Evolutionary conservation across 2,113 vertebrate genomes (phyloP).

Genomic region (Phodopus roborovskii): DNA sequence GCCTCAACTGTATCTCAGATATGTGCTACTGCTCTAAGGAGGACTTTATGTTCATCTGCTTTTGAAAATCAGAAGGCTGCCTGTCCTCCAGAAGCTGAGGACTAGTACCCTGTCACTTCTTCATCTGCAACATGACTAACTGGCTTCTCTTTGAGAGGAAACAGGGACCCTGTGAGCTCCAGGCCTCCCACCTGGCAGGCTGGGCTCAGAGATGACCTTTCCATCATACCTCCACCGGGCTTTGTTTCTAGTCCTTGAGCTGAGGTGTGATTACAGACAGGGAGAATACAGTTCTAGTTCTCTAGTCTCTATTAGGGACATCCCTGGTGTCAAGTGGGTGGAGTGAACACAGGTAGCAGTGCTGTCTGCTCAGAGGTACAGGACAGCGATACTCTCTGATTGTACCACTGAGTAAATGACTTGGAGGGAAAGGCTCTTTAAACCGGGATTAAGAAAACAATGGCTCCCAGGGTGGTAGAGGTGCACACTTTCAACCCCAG

Average conservation of each 20-base stretch:
- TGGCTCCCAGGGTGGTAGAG: no score
- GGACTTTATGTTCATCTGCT: background rate
- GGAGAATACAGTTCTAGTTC: background rate
- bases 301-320: accelerated
- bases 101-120: accelerated
- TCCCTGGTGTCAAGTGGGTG: no score
- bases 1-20: background rate
- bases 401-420: no score
- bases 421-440: background rate
- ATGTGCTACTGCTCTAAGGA: background rate
- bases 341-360: no score
- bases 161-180: background rate
- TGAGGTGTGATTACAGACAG: background rate
- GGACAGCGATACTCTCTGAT: accelerated
- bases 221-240: background rate
- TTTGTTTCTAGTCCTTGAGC: background rate
- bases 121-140: background rate
- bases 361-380: background rate
- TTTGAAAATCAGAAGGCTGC: background rate
- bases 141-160: background rate
- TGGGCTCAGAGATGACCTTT: background rate
- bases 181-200: no score
- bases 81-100: background rate
- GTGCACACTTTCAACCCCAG: no score
- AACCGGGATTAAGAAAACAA: background rate